Conservation (phyloP, 1,140 invertebrate species). For the Drosophila eugracilis region DNA sequence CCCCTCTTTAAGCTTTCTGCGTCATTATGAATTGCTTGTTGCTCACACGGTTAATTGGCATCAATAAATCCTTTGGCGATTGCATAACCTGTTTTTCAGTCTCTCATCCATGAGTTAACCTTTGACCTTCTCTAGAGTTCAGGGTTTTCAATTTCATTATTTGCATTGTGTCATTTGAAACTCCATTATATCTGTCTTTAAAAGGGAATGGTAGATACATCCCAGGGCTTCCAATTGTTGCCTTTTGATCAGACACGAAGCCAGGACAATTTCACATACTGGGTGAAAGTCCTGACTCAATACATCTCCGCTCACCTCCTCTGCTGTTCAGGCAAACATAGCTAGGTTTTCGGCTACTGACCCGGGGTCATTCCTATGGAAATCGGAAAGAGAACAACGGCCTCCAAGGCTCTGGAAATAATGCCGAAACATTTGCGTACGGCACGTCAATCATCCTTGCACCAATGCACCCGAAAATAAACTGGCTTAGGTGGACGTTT, state of each 20-base stretch:
- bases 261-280: slow-evolving; percentile 14
- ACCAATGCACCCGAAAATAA: slow-evolving; percentile 16
- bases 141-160: slow-evolving; percentile 52
- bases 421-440: slow-evolving; percentile 45
- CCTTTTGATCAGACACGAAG: background rate
- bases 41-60: slow-evolving; percentile 15
- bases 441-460: slow-evolving; percentile 41
- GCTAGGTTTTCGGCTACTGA: slow-evolving; percentile 39
- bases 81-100: slow-evolving; percentile 51
- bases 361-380: slow-evolving; percentile 40
- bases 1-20: slow-evolving; percentile 11
- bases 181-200: slow-evolving; percentile 38
- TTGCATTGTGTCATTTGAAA: slow-evolving; percentile 57
- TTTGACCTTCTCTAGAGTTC: slow-evolving; percentile 35
- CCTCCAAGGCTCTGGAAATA: slow-evolving; percentile 19
- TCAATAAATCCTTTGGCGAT: slow-evolving; percentile 12
- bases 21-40: slow-evolving; percentile 16
- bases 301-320: slow-evolving; percentile 1
- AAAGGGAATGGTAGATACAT: background rate
- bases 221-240: slow-evolving; percentile 27
- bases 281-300: slow-evolving; percentile 34
- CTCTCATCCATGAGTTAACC: slow-evolving; percentile 21
- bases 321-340: background rate
- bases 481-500: background rate
- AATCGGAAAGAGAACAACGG: slow-evolving; percentile 16